A percentile compares a stretch with the other conserved stretches of the same genome.
Evolutionary conservation across 2,888 invertebrate genomes (phyloP).

Genomic region (Psococerastis gibbosa): DNA sequence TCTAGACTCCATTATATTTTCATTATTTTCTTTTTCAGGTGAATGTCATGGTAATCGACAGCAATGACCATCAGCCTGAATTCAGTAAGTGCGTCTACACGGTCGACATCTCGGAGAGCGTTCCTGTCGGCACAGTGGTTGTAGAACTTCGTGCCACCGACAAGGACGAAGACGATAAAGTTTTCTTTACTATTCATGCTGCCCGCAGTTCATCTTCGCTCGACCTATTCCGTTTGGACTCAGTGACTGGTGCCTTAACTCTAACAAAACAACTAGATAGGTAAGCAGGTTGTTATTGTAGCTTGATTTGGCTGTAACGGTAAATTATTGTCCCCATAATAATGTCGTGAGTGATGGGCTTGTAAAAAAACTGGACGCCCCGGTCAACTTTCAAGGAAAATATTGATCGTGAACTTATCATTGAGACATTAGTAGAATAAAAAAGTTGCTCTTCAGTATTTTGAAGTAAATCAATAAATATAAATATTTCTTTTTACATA

Average conservation of each 20-base stretch:
- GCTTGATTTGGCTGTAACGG: no score
- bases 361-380: no score
- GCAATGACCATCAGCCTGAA: slow-evolving; percentile 70
- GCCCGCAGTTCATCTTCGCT: slow-evolving; percentile 55
- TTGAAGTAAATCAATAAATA: no score
- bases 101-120: slow-evolving; percentile 63
- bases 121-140: slow-evolving; percentile 49
- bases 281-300: no score
- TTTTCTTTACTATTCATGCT: slow-evolving; percentile 66
- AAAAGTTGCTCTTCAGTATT: no score
- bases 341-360: no score
- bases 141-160: slow-evolving; percentile 49
- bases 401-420: no score
- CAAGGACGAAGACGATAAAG: slow-evolving; percentile 41
- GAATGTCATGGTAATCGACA: slow-evolving; percentile 61
- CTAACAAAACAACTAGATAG: slow-evolving; percentile 59
- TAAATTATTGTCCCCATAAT: no score
- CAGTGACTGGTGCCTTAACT: slow-evolving; percentile 52
- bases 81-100: slow-evolving; percentile 53
- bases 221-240: slow-evolving; percentile 63
- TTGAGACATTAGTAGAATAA: no score
- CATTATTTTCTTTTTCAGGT: slow-evolving; percentile 37
- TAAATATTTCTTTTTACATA: no score
- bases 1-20: no score
- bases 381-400: no score